Conservation (phyloP, 2,888 invertebrate species). For the Cylindroiulus punctatus region DNA sequence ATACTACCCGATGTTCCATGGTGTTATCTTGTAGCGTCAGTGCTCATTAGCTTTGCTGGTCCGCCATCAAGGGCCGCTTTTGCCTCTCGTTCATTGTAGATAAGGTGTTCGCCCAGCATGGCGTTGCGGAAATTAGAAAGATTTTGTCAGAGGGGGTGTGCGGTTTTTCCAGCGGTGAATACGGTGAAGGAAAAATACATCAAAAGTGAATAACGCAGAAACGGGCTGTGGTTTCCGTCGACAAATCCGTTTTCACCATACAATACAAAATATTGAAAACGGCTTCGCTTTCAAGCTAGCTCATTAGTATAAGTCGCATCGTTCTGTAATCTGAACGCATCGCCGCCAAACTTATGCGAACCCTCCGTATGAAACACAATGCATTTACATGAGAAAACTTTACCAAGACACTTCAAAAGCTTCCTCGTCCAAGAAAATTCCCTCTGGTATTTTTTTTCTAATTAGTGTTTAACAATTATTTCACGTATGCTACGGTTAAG, state of each 20-base stretch:
- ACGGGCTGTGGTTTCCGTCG: constrained; percentile 47
- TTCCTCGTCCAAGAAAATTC: not conserved
- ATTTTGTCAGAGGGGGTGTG: constrained; percentile 49
- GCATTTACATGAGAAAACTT: not conserved
- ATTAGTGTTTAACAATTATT: too few relatives aligned
- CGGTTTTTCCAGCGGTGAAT: not conserved
- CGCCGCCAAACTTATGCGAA: not conserved
- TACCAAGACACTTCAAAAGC: not conserved
- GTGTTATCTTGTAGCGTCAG: constrained; percentile 8
- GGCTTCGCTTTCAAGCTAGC: not conserved
- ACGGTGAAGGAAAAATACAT: constrained; percentile 7
- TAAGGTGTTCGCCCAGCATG: constrained; percentile 48
- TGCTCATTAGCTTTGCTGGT: not conserved
- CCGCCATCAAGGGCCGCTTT: not conserved
- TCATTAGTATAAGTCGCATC: not conserved
- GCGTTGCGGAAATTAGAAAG: constrained; percentile 50
- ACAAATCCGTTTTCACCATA: constrained; percentile 41
- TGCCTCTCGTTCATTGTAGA: constrained; percentile 43
- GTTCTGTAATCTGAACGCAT: constrained; percentile 4
- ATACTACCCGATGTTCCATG: not conserved
- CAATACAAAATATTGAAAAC: constrained; percentile 42
- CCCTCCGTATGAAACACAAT: not conserved
- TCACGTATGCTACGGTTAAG: too few relatives aligned
- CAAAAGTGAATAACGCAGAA: constrained; percentile 33
- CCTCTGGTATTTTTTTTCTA: too few relatives aligned